Conservation (phyloP, 2,797 vertebrate genomes). For the Yasuhikotakia modesta region DNA sequence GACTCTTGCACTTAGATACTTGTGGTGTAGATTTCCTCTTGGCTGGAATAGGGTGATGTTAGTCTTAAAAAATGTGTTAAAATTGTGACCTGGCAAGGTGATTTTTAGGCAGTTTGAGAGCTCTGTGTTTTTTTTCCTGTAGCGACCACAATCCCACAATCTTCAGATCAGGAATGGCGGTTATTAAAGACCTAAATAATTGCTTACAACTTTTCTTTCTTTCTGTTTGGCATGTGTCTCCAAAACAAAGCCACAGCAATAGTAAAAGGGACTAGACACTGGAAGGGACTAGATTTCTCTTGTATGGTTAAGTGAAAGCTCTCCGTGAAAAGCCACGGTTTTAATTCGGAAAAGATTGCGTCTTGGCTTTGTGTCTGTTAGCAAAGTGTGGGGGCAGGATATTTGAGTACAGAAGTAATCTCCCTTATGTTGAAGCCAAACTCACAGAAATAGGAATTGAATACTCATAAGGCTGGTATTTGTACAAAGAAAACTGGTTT, state of each 20-base stretch:
- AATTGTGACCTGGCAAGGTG: slow-evolving; percentile 33
- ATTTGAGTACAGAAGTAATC: slow-evolving; percentile 26
- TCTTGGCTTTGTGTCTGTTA: slow-evolving; percentile 44
- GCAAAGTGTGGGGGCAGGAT: slow-evolving; percentile 18
- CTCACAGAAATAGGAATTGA: background rate
- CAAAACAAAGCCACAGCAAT: slow-evolving; percentile 32
- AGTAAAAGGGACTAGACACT: background rate
- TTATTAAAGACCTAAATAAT: slow-evolving; percentile 32
- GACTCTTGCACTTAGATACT: slow-evolving; percentile 15
- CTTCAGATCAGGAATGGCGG: slow-evolving; percentile 22
- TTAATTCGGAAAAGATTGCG: slow-evolving; percentile 39
- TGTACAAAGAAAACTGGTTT: background rate
- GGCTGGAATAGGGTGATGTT: slow-evolving; percentile 40
- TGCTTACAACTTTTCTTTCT: slow-evolving; percentile 34
- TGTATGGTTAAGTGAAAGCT: slow-evolving; percentile 38
- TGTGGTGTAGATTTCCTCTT: slow-evolving; percentile 22
- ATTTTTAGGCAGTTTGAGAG: slow-evolving; percentile 30
- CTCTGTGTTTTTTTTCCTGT: slow-evolving; percentile 1
- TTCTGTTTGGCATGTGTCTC: slow-evolving; percentile 39
- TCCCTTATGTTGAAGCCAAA: slow-evolving; percentile 5
- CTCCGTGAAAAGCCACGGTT: slow-evolving; percentile 37
- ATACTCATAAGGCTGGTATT: slow-evolving; percentile 18
- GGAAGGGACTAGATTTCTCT: slow-evolving; percentile 35
- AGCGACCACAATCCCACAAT: slow-evolving; percentile 26
- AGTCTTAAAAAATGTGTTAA: slow-evolving; percentile 37